Base-by-base conservation (phyloP, 2,113 vertebrate genomes). In the Plectropomus leopardus region DNA sequence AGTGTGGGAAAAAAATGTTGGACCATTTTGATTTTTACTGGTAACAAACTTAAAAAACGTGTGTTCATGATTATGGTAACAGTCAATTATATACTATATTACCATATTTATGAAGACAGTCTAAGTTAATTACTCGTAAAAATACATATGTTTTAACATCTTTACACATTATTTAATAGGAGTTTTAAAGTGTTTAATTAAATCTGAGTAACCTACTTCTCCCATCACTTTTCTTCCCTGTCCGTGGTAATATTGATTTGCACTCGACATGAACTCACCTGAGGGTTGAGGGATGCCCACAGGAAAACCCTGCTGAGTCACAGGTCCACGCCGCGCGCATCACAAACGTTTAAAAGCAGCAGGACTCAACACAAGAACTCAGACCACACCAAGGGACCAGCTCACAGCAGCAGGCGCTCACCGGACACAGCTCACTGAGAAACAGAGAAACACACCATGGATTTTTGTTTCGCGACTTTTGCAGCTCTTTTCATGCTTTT, bases 281-380 rank as follows among this genome's bases (percentile, higher is more conserved):
- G 80, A 77, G 24, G 24, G 14, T 16, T n/a, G 9, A n/a, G 58
- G 70, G 75, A 82, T 79, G 67, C 59, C 78, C 63, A 82, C 8
- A 21, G 92, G 92, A 90, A 94, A 92, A 47, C 78, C 92, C 92
- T 85, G 36, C 7, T 92, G 90, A 70, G 32, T 79, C 75, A 82
- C 58, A 5, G 32, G 36, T 1, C 21, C 51, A 5, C 13, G 7
- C 0, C 5, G 17, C 14, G 26, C 36, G 2, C 0, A 4, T 11
- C 24, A 10, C 2, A 5, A 1, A 0, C 26, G 2, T 6, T 72
- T 76, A 82, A 51, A 76, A 26, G 45, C 45, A 32, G 57, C 40
- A 0, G 23, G 6, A 23, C 26, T n/a, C 58, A 1, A 14, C 63
- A 2, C 19, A 7, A 24, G 0, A 32, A 4, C 1, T 60, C 72